Conservation (phyloP, 2,797 vertebrate species). For the Miichthys miiuy region DNA sequence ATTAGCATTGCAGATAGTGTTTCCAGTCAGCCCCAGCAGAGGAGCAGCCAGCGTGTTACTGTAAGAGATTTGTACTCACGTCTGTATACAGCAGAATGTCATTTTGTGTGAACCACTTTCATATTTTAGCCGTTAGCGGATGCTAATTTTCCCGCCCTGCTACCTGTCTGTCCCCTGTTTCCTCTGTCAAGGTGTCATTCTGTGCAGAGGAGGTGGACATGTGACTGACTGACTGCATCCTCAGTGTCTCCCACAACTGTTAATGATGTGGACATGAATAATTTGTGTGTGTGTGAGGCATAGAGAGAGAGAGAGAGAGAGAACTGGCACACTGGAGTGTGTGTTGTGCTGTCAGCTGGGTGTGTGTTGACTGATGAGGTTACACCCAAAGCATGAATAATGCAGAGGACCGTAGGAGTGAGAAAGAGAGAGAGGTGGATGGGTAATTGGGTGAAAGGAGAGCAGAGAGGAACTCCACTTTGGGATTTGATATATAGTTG, state of each 20-base stretch:
- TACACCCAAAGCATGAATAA: conserved; percentile 78
- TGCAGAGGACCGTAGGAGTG: conserved; percentile 63
- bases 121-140: too few relatives aligned
- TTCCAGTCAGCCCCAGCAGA: conserved; percentile 22
- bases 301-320: not conserved
- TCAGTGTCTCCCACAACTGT: conserved; percentile 24
- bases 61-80: not conserved
- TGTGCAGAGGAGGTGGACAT: conserved; percentile 1
- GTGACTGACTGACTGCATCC: conserved; percentile 22
- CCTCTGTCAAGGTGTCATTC: not conserved
- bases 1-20: conserved; percentile 21
- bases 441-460: conserved; percentile 55
- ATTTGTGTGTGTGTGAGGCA: conserved; percentile 38
- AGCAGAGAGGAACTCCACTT: conserved; percentile 40
- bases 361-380: conserved; percentile 76
- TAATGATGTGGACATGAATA: conserved; percentile 54
- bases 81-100: too few relatives aligned
- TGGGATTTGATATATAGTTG: conserved; percentile 36
- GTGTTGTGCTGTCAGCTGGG: conserved; percentile 60
- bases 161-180: not conserved
- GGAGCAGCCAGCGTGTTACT: not conserved
- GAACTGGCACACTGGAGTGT: conserved; percentile 44
- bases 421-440: conserved; percentile 30
- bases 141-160: too few relatives aligned
- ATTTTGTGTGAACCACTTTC: too few relatives aligned